Evolutionary conservation across 2,113 vertebrate genomes (phyloP).

Genomic region (Synodontis membranacea): DNA sequence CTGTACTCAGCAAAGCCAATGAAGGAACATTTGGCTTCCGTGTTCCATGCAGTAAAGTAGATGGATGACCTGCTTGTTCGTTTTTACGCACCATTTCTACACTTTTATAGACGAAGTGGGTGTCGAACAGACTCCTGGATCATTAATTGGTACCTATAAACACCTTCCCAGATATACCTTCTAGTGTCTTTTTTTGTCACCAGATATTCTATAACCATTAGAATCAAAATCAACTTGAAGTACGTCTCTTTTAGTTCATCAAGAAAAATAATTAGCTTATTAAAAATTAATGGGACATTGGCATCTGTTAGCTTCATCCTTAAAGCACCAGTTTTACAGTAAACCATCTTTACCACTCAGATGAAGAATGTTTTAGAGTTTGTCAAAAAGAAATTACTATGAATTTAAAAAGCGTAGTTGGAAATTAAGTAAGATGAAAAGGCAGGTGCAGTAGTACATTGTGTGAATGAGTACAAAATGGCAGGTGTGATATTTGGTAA

Average conservation of each 20-base stretch:
- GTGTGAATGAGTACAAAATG: neutral
- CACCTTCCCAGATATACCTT: neutral
- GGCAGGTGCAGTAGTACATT: neutral
- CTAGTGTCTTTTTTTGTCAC: neutral
- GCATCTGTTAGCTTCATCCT: neutral
- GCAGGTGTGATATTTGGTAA: no score
- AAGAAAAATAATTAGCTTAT: neutral
- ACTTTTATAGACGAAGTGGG: neutral
- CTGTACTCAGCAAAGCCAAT: neutral
- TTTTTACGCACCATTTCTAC: neutral
- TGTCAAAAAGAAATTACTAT: neutral
- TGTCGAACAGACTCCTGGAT: neutral
- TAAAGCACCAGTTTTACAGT: neutral
- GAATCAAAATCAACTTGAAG: neutral
- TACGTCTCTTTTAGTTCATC: neutral
- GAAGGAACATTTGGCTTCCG: constrained; percentile 1
- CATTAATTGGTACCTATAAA: constrained; percentile 8
- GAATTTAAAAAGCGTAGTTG: neutral
- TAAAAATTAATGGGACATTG: neutral
- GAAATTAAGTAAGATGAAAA: neutral
- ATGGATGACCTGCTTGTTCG: neutral
- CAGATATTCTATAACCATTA: neutral
- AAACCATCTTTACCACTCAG: neutral
- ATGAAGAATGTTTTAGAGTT: neutral
- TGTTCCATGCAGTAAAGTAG: neutral